These are phyloP conservation scores for Neodiprion fabricii DNA, from an alignment of 1,140 invertebrate species.

Conservation along the genomic window DNA sequence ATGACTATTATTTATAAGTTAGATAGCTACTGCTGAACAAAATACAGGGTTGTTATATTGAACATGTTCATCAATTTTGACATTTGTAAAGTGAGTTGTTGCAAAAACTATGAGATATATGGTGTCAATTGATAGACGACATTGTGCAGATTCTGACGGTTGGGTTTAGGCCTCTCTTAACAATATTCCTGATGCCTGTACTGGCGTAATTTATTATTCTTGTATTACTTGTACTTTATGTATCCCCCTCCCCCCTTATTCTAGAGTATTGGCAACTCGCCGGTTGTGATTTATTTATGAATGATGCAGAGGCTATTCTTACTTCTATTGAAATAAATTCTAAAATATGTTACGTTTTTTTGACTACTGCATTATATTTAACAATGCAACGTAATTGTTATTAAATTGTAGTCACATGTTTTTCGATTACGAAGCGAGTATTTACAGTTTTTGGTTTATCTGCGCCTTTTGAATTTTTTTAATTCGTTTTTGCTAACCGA, in stretches of 20 bases:
- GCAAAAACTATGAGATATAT: neutral
- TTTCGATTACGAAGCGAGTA: neutral
- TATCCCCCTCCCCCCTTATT: slow-evolving; percentile 30
- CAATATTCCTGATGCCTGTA: slow-evolving; percentile 42
- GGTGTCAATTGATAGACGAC: neutral
- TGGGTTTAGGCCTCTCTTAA: slow-evolving; percentile 22
- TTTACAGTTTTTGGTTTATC: neutral
- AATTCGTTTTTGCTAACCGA: slow-evolving; percentile 17
- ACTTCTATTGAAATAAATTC: neutral
- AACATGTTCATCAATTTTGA: neutral
- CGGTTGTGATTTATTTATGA: slow-evolving; percentile 43
- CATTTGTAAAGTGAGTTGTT: slow-evolving; percentile 1
- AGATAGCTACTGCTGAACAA: neutral
- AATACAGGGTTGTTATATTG: slow-evolving; percentile 10
- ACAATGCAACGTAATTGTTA: neutral
- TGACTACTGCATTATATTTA: neutral
- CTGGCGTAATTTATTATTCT: slow-evolving; percentile 47
- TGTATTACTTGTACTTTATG: slow-evolving; percentile 43
- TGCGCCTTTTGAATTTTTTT: slow-evolving; percentile 1
- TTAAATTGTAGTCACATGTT: neutral
- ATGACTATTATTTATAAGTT: neutral
- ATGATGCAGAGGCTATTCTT: slow-evolving; percentile 17
- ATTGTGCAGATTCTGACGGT: slow-evolving; percentile 32
- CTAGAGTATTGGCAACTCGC: slow-evolving; percentile 41
- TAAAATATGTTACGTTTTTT: slow-evolving; percentile 9